Evolutionary conservation across 2,797 vertebrate species (phyloP).

Genomic region (Channallabes apus): DNA sequence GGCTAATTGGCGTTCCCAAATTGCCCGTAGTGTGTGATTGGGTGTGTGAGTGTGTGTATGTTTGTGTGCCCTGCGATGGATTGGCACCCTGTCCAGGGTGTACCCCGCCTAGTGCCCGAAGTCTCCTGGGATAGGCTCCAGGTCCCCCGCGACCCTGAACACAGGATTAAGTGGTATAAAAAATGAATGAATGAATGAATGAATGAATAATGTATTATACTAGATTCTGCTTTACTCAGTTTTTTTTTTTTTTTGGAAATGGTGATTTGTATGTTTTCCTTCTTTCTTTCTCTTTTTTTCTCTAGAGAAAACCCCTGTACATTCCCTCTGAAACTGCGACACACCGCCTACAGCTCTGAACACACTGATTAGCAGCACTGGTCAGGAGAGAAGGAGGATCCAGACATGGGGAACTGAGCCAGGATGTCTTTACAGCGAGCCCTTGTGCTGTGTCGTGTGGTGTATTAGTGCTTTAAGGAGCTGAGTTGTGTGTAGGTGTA

Average conservation of each 20-base stretch:
- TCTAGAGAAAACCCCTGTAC: not conserved
- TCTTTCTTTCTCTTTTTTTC: not conserved
- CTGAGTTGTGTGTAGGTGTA: slow-evolving; percentile 4
- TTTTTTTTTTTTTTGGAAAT: too few species aligned
- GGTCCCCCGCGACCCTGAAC: too few species aligned
- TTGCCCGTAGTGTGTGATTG: too few species aligned
- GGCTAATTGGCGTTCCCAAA: too few species aligned
- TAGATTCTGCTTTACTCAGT: not conserved
- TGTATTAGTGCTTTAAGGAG: not conserved
- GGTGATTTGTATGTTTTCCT: not conserved
- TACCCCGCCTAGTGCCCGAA: too few species aligned
- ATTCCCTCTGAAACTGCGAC: not conserved
- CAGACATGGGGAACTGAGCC: slow-evolving; percentile 25
- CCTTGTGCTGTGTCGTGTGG: not conserved
- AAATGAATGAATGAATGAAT: too few species aligned
- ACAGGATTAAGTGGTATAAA: too few species aligned
- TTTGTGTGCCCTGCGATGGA: too few species aligned
- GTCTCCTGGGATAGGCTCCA: too few species aligned
- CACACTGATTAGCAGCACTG: slow-evolving; percentile 57
- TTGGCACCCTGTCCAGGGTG: too few species aligned
- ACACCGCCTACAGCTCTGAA: not conserved
- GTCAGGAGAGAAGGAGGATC: slow-evolving; percentile 66
- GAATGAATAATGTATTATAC: too few species aligned
- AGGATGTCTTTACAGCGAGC: not conserved
- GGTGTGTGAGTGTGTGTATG: too few species aligned